Evolutionary conservation across 2,797 vertebrate species (phyloP), one percentile per base, ranked within the genome.

Genomic region (Myoxocephalus aenaeus): DNA sequence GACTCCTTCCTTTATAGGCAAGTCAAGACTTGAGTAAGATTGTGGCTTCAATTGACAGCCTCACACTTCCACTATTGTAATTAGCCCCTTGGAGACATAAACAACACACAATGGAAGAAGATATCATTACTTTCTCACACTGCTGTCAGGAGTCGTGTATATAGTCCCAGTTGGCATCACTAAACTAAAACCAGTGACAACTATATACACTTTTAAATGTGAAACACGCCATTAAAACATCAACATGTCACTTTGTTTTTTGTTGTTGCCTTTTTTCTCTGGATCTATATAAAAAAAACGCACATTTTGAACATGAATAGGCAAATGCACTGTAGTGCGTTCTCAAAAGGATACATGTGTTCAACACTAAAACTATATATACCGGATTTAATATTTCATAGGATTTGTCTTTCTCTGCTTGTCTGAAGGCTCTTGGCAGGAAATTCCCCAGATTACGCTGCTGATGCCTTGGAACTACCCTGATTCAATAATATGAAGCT

Each of bases 21-120:
- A 88, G 85, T 74, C 82, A 70, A 77, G 79, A 80, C 73, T 80
- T 51, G 77, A 83, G 71, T 61, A 50, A 82, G 79, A 77, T 87
- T 74, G 84, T 64, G 64, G 46, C 75, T 83, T 80, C 80, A 85
- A 84, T 86, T 88, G 88, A 90, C 87, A 94, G 86, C 83, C 62
- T 90, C 82, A 81, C 83, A 77, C 87, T 91, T 90, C 65, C 70
- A 65, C 83, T 78, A 87, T 90, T 89, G 86, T 95, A 95, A 95
- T 96, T 94, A 94, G 91, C 70, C 86, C 94, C 93, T 87, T 72
- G 29, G 94, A 95, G 94, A 92, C 85, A 59, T 62, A 89, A 86
- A 92, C 81, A 92, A 88, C 80, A 65, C 34, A 5, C 51, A 50
- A 84, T 44, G 72, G 75, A 91, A 82, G 77, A 86, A 89, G 80